Evolutionary conservation across 1,140 invertebrate genomes (phyloP), one percentile per base, ranked within the genome.

Genomic region (Papilio glaucus): DNA sequence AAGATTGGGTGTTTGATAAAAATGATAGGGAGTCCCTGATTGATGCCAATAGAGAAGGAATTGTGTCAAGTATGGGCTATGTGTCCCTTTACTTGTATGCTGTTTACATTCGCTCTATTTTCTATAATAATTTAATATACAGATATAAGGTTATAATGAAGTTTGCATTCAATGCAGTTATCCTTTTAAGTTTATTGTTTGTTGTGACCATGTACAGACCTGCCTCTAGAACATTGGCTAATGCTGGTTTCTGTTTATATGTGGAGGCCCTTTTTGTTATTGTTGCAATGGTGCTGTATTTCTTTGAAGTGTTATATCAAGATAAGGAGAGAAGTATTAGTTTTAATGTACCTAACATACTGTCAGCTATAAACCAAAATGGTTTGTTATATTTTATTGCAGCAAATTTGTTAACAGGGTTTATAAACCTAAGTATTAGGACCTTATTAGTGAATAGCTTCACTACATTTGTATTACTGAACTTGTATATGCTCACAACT

Each of bases 31-130:
- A 90, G 26, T 95, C 94, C 79, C 94, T 98, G 62, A 49, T 99
- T 0, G 93, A 95, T 72, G 96, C 98, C 0, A 99, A 99, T 90
- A 95, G 97, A 77, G 98, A 99, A 94, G 98, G 98, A 0, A 93
- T 99, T 42, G 94, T 96, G 38, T 98, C 98, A 0, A 93, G 95
- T 33, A 91, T 96, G 2, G 98, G 98, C 1, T 99, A 98, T 88
- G 87, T 98, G 12, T 95, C 95, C 4, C 86, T 99, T 0, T 99
- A 98, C 87, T 94, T 98, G 67, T 93, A 95, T 79, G 95, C 96
- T 57, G 94, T 96, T 38, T 94, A 95, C 77, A 83, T 97, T 74
- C 97, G 96, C 49, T 90, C 94, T 78, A 79, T 95, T n/a, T 80
- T 97, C 61, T 88, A 92, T 81, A 85, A 74, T 87, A 92, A 26